Evolutionary conservation across 2,797 vertebrate species (phyloP).

Genomic region (Pseudomugil tenellus): DNA sequence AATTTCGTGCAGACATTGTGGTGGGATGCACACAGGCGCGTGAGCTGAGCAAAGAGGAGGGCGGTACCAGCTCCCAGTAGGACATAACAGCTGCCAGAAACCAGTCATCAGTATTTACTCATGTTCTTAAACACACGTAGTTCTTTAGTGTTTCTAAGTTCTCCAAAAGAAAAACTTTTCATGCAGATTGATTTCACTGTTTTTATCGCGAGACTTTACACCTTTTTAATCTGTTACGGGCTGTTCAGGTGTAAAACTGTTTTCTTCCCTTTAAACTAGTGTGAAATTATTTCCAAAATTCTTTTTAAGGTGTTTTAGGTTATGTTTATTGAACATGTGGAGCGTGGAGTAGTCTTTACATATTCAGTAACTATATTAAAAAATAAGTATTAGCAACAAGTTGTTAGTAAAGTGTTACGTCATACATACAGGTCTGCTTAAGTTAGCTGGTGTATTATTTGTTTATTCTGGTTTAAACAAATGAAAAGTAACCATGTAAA

Average conservation of each 20-base stretch:
- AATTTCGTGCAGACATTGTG: constrained; percentile 56
- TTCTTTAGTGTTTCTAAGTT: neutral
- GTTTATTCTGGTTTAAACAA: no score
- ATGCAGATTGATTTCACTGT: neutral
- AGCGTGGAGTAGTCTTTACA: no score
- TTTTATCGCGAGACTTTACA: neutral
- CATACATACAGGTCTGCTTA: no score
- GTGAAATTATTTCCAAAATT: neutral
- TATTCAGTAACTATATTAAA: no score
- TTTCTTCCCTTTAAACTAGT: neutral
- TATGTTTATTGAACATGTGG: no score
- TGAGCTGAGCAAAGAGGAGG: constrained; percentile 37
- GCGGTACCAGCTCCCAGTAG: constrained; percentile 40
- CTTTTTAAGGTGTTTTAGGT: neutral
- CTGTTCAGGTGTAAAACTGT: neutral
- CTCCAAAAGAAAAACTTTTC: neutral
- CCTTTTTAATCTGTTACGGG: neutral
- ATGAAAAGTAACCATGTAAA: no score
- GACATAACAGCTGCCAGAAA: constrained; percentile 18
- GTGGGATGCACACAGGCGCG: constrained; percentile 57
- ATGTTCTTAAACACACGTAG: neutral
- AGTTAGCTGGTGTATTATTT: no score
- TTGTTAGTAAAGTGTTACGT: no score
- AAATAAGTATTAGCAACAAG: neutral
- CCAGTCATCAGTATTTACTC: constrained; percentile 9